Conservation (phyloP, 2,797 vertebrate genomes). For the Bovichtus variegatus region DNA sequence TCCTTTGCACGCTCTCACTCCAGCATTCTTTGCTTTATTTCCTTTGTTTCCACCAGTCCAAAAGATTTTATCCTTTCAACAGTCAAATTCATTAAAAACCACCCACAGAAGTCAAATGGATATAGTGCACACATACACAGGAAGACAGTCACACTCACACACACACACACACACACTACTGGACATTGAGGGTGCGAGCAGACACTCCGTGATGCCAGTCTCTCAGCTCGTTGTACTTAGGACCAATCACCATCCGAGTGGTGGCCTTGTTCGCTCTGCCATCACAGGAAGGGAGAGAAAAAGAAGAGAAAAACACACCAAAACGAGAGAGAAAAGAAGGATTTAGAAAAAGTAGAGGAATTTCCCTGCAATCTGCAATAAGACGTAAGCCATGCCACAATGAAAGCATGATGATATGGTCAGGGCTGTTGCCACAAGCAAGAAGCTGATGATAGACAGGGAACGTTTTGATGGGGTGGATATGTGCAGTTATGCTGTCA, state of each 20-base stretch:
- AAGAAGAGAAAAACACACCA: slow-evolving; percentile 38
- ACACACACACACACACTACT: slow-evolving; percentile 84
- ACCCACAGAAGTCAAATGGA: slow-evolving; percentile 27
- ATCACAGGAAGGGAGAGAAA: slow-evolving; percentile 38
- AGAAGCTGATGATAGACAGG: slow-evolving; percentile 20
- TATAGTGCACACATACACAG: slow-evolving; percentile 20
- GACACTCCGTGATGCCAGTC: slow-evolving; percentile 99
- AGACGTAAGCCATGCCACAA: slow-evolving; percentile 48
- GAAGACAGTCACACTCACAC: slow-evolving; percentile 1
- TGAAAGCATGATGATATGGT: slow-evolving; percentile 1
- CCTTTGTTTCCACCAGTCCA: slow-evolving; percentile 28
- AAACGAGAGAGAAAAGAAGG: slow-evolving; percentile 38
- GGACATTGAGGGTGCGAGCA: slow-evolving; percentile 97
- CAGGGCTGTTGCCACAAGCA: neutral
- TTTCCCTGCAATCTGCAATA: neutral
- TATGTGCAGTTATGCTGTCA: neutral
- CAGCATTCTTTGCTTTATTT: slow-evolving; percentile 32
- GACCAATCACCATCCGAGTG: slow-evolving; percentile 90
- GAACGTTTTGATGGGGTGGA: neutral
- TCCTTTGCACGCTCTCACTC: slow-evolving; percentile 20
- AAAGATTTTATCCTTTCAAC: slow-evolving; percentile 6
- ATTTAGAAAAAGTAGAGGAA: slow-evolving; percentile 32
- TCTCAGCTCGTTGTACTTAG: slow-evolving; percentile 96
- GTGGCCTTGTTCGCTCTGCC: slow-evolving; percentile 90
- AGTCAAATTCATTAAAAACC: slow-evolving; percentile 6